These are phyloP conservation scores for Ornithoptera alexandrae DNA, from an alignment of 2,888 invertebrate genomes.

Conservation along the genomic window DNA sequence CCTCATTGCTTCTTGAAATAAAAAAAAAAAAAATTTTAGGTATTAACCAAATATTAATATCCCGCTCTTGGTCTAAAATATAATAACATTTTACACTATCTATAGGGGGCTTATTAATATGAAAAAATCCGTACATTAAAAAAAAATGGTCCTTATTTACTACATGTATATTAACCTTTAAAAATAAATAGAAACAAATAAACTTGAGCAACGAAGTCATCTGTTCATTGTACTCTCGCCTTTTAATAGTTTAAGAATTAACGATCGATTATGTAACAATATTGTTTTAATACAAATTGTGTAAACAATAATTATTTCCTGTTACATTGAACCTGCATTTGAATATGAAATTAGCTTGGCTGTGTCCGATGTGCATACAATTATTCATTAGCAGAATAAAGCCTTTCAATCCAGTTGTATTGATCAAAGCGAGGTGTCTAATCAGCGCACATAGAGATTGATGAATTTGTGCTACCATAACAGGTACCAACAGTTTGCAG, in stretches of 20 bases:
- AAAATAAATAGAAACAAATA: too few species aligned
- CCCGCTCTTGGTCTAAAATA: background rate
- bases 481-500: background rate
- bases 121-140: too few species aligned
- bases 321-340: background rate
- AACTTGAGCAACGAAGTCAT: too few species aligned
- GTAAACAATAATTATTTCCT: background rate
- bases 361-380: conserved; percentile 7
- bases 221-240: too few species aligned
- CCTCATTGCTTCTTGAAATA: background rate
- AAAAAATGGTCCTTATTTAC: too few species aligned
- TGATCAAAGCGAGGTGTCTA: conserved; percentile 1
- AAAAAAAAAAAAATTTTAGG: background rate
- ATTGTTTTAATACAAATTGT: too few species aligned
- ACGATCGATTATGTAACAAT: too few species aligned
- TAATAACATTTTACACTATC: too few species aligned
- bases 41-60: background rate
- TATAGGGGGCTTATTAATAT: too few species aligned
- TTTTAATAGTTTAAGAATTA: too few species aligned
- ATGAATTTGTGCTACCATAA: conserved; percentile 1
- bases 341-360: conserved; percentile 6
- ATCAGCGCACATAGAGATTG: background rate
- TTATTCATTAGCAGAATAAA: conserved; percentile 20
- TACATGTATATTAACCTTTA: too few species aligned
- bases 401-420: conserved; percentile 18